Evolutionary conservation across 2,797 vertebrate genomes (phyloP).

Genomic region (Hydrocynus forskahlii): DNA sequence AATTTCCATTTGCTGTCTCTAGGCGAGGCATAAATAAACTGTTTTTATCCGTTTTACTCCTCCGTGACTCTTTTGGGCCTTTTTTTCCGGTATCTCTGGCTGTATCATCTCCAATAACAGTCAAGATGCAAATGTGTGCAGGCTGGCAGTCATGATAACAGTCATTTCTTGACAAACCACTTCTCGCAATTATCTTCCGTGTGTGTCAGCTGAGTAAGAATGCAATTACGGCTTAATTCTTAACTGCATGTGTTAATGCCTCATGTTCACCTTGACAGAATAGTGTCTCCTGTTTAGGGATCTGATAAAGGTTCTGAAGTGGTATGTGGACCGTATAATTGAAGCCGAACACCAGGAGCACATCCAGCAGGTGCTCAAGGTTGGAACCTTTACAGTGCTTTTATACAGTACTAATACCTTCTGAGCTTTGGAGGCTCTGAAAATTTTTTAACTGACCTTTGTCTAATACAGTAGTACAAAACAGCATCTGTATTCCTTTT

Average conservation of each 20-base stretch:
- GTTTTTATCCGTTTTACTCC: background rate
- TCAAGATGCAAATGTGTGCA: slow-evolving; percentile 1
- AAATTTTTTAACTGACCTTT: too few relatives aligned
- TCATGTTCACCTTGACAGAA: background rate
- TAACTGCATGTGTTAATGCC: too few relatives aligned
- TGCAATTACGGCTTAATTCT: background rate
- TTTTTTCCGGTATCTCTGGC: slow-evolving; percentile 9
- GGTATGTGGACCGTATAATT: slow-evolving; percentile 96
- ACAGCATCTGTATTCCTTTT: background rate
- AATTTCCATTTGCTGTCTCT: slow-evolving; percentile 11
- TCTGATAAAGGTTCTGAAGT: slow-evolving; percentile 98
- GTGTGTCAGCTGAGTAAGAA: background rate
- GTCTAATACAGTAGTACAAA: background rate
- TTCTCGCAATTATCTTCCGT: background rate
- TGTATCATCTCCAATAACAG: background rate
- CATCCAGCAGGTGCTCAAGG: slow-evolving; percentile 97
- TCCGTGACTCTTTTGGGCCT: background rate
- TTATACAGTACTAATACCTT: background rate
- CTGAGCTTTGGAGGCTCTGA: background rate
- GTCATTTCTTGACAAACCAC: background rate
- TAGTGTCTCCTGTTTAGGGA: slow-evolving; percentile 78
- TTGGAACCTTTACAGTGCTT: slow-evolving; percentile 61
- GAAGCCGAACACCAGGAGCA: slow-evolving; percentile 95
- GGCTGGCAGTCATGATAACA: background rate
- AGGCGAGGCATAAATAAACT: background rate